phyloP scores from a whole-genome alignment of 2,113 vertebrate species.

The Carassius gibelio region DNA sequence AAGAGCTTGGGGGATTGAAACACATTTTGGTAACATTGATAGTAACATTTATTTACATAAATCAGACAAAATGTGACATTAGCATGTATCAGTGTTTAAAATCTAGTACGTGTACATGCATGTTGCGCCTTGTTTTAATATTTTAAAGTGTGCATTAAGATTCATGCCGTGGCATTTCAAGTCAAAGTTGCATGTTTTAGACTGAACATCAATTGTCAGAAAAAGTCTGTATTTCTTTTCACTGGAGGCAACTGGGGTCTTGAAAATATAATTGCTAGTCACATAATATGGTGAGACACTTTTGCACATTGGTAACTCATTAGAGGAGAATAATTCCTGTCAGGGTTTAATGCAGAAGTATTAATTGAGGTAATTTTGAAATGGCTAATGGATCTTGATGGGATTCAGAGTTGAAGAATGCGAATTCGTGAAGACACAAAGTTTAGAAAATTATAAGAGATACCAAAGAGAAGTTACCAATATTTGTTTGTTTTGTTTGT shows the following conservation, averaged over 20 bases:
- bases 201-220: not conserved
- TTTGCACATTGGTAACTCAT: constrained; percentile 84
- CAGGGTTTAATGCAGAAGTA: constrained; percentile 79
- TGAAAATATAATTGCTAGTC: constrained; percentile 80
- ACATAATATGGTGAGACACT: constrained; percentile 79
- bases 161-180: not conserved
- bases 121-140: not conserved
- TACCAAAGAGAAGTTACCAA: not conserved
- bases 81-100: not conserved
- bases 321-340: constrained; percentile 82
- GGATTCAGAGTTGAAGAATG: constrained; percentile 59
- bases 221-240: constrained; percentile 79
- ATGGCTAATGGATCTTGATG: constrained; percentile 78
- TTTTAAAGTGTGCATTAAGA: not conserved
- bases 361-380: constrained; percentile 82
- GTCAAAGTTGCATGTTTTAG: not conserved
- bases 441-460: not conserved
- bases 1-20: constrained; percentile 73
- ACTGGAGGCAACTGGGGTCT: constrained; percentile 82
- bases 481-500: not conserved
- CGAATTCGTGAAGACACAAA: not conserved
- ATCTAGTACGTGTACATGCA: not conserved
- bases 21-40: constrained; percentile 81
- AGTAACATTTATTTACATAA: constrained; percentile 61
- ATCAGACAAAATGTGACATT: constrained; percentile 29